Evolutionary conservation across 2,797 vertebrate genomes (phyloP), one percentile per base, ranked within the genome.

Genomic region (Onychomys leucogaster): DNA sequence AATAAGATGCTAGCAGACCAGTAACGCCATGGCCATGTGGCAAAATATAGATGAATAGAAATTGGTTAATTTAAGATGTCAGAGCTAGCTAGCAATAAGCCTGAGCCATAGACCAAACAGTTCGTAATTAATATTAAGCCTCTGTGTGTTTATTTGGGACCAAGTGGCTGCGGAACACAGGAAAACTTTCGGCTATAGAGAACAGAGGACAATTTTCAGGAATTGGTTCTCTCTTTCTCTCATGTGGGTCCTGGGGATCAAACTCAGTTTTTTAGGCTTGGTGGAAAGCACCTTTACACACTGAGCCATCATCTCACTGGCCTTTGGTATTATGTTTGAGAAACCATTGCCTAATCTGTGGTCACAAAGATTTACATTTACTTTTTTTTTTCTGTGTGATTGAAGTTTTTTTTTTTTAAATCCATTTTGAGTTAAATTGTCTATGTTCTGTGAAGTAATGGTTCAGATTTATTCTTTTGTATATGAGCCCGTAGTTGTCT

Each of bases 341-440:
- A 91, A 95, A 81, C 16, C 32, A 11, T 89, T 89, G 43, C 65
- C 49, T 84, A 88, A 92, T 93, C 41, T 27, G 77, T 46, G 41
- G 91, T 95, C 34, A 89, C n/a, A 46, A 81, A 76, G n/a, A 55
- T 97, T 55, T 91, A 80, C 21, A 25, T 73, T 0, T 75, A 25
- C 87, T 37, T 73, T 73, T 37, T 69, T 69, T 71, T 80, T 85
- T 65, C 8, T 83, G 49, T 75, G 77, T 92, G 55, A n/a, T 87
- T 94, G 80, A 76, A 11, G 9, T 84, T 97, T 96, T 91, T 25
- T 29, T 84, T 97, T 96, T 91, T 59, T 21, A 65, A 65, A 89
- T 85, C 29, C 11, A 55, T 76, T 97, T 94, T 91, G 83, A 89
- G 29, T 93, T 85, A 91, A 94, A 92, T 90, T 85, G 71, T 92